phyloP scores from a whole-genome alignment of 2,888 invertebrate genomes.

The Altica lythri region DNA sequence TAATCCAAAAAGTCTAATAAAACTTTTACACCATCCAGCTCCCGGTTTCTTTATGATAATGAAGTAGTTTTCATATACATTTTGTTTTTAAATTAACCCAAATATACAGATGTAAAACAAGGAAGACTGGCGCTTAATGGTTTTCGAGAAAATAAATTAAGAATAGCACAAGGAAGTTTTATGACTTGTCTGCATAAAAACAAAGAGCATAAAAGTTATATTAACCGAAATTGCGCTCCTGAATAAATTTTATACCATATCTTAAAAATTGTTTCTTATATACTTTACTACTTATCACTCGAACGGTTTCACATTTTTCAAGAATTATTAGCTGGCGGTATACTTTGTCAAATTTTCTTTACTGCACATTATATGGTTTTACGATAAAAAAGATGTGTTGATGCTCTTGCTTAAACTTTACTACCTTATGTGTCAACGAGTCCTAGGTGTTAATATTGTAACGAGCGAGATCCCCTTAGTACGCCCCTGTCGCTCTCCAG shows the following conservation, averaged over 20 bases:
- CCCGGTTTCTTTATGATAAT: constrained; percentile 42
- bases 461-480: too few species aligned
- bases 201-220: constrained; percentile 37
- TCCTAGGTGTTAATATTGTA: too few species aligned
- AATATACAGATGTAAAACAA: constrained; percentile 42
- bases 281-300: constrained; percentile 14
- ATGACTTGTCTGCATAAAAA: constrained; percentile 41
- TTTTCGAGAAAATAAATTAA: constrained; percentile 41
- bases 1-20: constrained; percentile 37
- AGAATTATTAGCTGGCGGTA: constrained; percentile 11
- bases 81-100: constrained; percentile 43
- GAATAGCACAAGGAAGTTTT: constrained; percentile 39
- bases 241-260: constrained; percentile 26
- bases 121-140: constrained; percentile 36
- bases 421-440: too few species aligned
- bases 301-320: constrained; percentile 20
- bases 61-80: constrained; percentile 43
- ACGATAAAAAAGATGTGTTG: constrained; percentile 13
- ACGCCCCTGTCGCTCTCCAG: too few species aligned
- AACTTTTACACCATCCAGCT: constrained; percentile 36
- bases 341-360: constrained; percentile 9
- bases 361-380: constrained; percentile 1
- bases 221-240: constrained; percentile 28
- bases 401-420: constrained; percentile 5
- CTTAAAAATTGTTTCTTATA: constrained; percentile 25